Evolutionary conservation across 2,797 vertebrate species (phyloP).

Genomic region (Bovichtus diacanthus): DNA sequence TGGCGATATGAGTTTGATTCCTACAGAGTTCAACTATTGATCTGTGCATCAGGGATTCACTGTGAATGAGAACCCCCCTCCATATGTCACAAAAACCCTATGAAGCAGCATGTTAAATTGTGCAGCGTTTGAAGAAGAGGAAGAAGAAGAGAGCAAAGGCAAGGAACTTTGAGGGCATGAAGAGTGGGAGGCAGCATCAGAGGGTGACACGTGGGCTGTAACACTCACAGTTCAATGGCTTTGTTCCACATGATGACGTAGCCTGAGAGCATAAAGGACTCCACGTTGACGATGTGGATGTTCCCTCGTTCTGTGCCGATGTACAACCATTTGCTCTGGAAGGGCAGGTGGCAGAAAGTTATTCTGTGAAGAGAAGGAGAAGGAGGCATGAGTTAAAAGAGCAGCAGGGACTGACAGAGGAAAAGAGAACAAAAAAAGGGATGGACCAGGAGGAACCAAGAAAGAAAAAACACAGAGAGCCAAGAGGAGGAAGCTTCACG

Average conservation of each 20-base stretch:
- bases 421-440: not conserved
- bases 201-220: conserved; percentile 74
- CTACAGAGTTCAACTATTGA: conserved; percentile 51
- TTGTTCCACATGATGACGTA: conserved; percentile 99
- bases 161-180: conserved; percentile 9
- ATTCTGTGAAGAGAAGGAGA: conserved; percentile 88
- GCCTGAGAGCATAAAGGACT: conserved; percentile 99
- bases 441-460: not conserved
- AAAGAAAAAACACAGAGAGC: conserved; percentile 5
- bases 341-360: conserved; percentile 98
- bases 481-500: conserved; percentile 12
- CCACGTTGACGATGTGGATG: conserved; percentile 98
- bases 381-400: conserved; percentile 1
- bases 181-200: conserved; percentile 12
- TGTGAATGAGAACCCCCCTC: not conserved
- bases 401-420: not conserved
- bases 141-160: not conserved
- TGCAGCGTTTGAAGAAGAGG: not conserved
- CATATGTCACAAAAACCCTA: conserved; percentile 5
- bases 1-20: conserved; percentile 36
- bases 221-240: conserved; percentile 99
- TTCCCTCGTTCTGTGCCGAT: conserved; percentile 98
- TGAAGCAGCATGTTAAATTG: conserved; percentile 1
- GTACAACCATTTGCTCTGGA: conserved; percentile 99
- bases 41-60: conserved; percentile 20